Conservation (phyloP, 1,140 invertebrate species). For the Pogonomyrmex californicus region DNA sequence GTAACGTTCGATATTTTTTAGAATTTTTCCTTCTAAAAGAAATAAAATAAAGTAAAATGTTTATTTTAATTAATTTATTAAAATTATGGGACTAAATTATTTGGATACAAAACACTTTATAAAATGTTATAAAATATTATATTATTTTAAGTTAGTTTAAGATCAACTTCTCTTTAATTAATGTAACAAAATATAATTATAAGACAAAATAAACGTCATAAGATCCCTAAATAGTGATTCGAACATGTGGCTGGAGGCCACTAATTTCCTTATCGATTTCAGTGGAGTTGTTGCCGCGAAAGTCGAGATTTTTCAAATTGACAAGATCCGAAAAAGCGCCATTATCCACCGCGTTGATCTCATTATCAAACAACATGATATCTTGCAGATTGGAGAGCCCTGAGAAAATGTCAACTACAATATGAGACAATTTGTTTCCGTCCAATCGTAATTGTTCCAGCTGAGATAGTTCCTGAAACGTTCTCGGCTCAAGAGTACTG, state of each 20-base stretch:
- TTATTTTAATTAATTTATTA: not conserved
- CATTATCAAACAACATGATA: constrained; percentile 40
- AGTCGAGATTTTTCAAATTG: constrained; percentile 7
- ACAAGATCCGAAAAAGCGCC: constrained; percentile 27
- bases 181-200: not conserved
- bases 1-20: too few relatives aligned
- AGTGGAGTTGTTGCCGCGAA: constrained; percentile 17
- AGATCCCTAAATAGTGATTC: too few relatives aligned
- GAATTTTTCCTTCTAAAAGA: too few relatives aligned
- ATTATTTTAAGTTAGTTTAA: too few relatives aligned
- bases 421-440: constrained; percentile 39
- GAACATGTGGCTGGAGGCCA: not conserved
- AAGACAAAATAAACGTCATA: not conserved
- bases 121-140: too few relatives aligned
- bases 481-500: constrained; percentile 7
- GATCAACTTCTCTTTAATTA: not conserved
- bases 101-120: too few relatives aligned
- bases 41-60: not conserved
- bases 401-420: constrained; percentile 13
- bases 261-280: not conserved
- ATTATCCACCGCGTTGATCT: constrained; percentile 30
- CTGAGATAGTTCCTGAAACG: constrained; percentile 47
- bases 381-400: constrained; percentile 44
- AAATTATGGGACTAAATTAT: not conserved
- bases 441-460: constrained; percentile 42